Evolutionary conservation across 2,797 vertebrate genomes (phyloP).

Genomic region (Microtus obscurus): DNA sequence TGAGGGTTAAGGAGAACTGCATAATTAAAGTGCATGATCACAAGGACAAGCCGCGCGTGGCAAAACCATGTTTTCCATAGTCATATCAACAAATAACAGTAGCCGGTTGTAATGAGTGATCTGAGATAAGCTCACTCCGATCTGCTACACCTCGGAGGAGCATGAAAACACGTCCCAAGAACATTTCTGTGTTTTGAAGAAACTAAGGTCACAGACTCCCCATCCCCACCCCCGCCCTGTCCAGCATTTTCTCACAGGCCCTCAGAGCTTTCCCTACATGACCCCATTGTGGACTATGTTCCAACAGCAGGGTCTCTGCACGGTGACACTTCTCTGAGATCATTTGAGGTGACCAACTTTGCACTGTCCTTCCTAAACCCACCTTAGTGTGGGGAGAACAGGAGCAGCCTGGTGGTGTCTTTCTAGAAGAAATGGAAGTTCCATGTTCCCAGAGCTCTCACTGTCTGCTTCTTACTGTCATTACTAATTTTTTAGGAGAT

Average conservation of each 20-base stretch:
- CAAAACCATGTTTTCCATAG: neutral
- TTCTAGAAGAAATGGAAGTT: neutral
- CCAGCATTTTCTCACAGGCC: neutral
- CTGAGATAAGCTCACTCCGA: neutral
- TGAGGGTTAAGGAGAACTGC: neutral
- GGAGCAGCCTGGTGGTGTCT: neutral
- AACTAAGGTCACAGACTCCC: neutral
- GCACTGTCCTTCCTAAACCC: neutral
- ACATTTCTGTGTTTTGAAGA: neutral
- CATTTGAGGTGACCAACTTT: slow-evolving; percentile 2
- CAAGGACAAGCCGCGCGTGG: neutral
- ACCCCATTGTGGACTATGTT: neutral
- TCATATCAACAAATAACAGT: neutral
- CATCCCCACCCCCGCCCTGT: too few relatives aligned
- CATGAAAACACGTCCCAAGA: too few relatives aligned
- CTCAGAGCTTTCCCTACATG: neutral
- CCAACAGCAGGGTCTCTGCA: neutral
- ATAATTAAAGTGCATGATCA: neutral
- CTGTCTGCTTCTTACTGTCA: neutral
- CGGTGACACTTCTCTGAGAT: neutral
- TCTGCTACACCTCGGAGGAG: neutral
- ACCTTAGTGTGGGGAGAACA: neutral
- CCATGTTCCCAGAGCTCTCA: neutral
- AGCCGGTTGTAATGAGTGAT: neutral
- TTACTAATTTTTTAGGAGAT: neutral